Evolutionary conservation across 2,113 vertebrate species (phyloP).

Genomic region (Tauraco erythrolophus): DNA sequence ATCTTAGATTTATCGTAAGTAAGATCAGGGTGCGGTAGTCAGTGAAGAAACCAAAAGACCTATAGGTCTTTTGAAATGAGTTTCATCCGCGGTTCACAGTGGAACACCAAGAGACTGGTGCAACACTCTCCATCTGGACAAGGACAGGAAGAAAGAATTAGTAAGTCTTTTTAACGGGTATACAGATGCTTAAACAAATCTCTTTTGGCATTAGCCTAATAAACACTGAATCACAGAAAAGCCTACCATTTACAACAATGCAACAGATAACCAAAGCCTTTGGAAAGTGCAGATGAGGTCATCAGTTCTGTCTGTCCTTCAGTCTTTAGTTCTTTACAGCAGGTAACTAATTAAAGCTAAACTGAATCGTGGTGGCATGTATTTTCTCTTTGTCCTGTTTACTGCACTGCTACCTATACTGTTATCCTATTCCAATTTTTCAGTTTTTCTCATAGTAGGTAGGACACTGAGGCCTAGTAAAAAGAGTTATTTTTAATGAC

Average conservation of each 20-base stretch:
- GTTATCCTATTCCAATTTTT: not conserved
- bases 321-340: not conserved
- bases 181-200: not conserved
- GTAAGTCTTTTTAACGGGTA: not conserved
- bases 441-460: not conserved
- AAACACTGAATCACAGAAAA: constrained; percentile 24
- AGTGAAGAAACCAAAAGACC: not conserved
- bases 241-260: not conserved
- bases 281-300: not conserved
- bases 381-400: not conserved
- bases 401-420: not conserved
- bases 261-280: not conserved
- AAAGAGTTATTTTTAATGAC: not conserved
- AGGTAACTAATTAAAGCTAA: not conserved
- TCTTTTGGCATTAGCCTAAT: not conserved
- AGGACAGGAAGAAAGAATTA: constrained; percentile 6
- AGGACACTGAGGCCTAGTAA: not conserved
- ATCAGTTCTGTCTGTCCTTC: not conserved
- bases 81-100: not conserved
- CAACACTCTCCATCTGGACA: not conserved
- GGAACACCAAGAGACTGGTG: not conserved
- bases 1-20: not conserved
- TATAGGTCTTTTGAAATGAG: not conserved
- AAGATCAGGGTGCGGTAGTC: not conserved
- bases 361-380: not conserved